These are phyloP conservation scores for Turritopsis rubra DNA, from an alignment of 30 jellyfish, hydroid and myxozoan genomes.

Conservation along the genomic window DNA sequence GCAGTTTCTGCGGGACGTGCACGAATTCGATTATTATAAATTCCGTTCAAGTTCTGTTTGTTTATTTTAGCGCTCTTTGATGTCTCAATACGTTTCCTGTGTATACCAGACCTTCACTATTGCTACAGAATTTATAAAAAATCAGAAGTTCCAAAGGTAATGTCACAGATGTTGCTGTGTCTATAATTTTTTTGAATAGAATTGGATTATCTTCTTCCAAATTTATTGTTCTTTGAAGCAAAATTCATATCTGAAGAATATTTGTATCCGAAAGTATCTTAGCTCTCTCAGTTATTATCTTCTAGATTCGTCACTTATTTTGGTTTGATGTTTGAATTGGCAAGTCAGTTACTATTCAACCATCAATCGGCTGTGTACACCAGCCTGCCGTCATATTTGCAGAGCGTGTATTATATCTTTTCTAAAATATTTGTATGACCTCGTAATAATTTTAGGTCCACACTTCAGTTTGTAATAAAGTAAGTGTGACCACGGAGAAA, in stretches of 20 bases:
- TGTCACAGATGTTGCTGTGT: neutral
- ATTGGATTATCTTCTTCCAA: no score
- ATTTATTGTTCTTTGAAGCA: no score
- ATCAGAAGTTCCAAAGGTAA: slow-evolving; percentile 9
- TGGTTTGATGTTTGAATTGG: slow-evolving; percentile 22
- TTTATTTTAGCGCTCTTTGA: slow-evolving; percentile 18
- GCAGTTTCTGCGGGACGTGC: no score
- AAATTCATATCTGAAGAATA: neutral
- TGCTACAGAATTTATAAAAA: neutral
- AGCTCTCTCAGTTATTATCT: neutral
- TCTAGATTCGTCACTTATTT: slow-evolving; percentile 1
- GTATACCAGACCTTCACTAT: slow-evolving; percentile 10
- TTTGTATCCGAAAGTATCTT: neutral
- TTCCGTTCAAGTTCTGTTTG: neutral
- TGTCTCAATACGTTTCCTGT: slow-evolving; percentile 27
- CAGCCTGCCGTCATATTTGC: slow-evolving; percentile 6
- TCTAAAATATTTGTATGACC: neutral
- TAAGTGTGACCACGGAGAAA: neutral
- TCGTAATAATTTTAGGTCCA: no score
- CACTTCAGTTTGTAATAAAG: no score
- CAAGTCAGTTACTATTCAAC: slow-evolving; percentile 18
- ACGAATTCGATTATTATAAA: no score
- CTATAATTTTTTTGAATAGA: no score
- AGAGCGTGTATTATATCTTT: slow-evolving; percentile 21
- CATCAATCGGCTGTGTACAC: slow-evolving; percentile 21